Evolutionary conservation across 2,888 invertebrate genomes (phyloP).

Genomic region (Lasioglossum calceatum): DNA sequence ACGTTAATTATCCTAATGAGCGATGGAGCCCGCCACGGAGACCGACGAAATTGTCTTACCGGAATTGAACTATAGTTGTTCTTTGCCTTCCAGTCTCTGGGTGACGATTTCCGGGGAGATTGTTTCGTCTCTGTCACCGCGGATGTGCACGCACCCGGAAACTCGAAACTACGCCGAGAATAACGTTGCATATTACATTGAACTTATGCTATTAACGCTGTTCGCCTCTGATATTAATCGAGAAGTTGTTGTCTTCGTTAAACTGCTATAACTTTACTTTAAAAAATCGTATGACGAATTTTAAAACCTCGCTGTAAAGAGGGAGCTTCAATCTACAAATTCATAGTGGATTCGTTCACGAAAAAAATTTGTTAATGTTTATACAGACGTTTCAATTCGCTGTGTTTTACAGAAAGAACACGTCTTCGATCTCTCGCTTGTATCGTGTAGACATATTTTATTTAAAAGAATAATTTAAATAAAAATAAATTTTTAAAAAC

Average conservation of each 20-base stretch:
- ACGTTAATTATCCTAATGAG: constrained; percentile 58
- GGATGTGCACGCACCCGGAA: background rate
- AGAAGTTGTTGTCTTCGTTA: background rate
- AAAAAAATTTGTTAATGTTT: background rate
- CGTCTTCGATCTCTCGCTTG: background rate
- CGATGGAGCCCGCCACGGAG: background rate
- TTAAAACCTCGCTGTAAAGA: background rate
- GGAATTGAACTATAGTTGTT: constrained; percentile 2
- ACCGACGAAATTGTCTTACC: constrained; percentile 24
- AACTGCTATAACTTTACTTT: background rate
- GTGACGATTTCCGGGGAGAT: background rate
- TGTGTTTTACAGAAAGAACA: background rate
- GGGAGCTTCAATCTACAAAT: background rate
- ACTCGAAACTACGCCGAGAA: background rate
- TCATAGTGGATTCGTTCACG: background rate
- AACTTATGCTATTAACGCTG: background rate
- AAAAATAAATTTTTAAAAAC: too few relatives aligned
- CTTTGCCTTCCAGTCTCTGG: background rate
- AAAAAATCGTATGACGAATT: background rate
- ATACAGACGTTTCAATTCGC: background rate
- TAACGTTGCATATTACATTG: background rate
- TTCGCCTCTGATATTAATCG: background rate
- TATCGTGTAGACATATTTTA: background rate
- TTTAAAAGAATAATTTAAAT: background rate
- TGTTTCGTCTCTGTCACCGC: background rate